Conservation (phyloP, 1,140 invertebrate genomes). For the Procambarus virginalis region DNA sequence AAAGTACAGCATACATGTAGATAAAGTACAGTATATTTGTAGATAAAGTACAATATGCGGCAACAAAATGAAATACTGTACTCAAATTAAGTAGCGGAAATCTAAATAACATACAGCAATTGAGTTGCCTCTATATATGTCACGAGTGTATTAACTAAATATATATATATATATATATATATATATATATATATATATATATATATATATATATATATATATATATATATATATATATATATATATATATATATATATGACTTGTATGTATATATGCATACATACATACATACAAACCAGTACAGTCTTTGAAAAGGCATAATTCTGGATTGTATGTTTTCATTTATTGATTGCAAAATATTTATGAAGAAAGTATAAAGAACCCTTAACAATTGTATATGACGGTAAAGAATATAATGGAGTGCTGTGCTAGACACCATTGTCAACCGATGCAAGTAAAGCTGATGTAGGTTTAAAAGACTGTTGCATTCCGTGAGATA, state of each 20-base stretch:
- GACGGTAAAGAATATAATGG: too few species aligned
- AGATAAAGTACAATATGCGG: too few species aligned
- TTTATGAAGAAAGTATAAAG: not conserved
- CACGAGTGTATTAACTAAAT: too few species aligned
- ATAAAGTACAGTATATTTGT: too few species aligned
- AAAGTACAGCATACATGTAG: too few species aligned
- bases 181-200: not conserved
- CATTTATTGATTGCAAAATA: not conserved
- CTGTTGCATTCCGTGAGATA: conserved; percentile 47
- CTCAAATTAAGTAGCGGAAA: too few species aligned
- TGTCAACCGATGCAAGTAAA: not conserved
- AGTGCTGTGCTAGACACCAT: not conserved
- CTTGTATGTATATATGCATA: not conserved
- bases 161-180: not conserved
- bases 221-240: not conserved
- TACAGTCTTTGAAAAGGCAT: not conserved
- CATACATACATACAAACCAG: too few species aligned
- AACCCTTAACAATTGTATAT: not conserved
- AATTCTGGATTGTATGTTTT: not conserved
- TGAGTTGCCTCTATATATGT: too few species aligned
- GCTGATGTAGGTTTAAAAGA: not conserved
- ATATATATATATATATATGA: not conserved
- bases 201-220: not conserved
- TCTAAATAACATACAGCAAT: too few species aligned
- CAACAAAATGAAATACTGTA: too few species aligned